phyloP scores from a whole-genome alignment of 92 coral and sea anemone genomes.

The Montipora capitata region DNA sequence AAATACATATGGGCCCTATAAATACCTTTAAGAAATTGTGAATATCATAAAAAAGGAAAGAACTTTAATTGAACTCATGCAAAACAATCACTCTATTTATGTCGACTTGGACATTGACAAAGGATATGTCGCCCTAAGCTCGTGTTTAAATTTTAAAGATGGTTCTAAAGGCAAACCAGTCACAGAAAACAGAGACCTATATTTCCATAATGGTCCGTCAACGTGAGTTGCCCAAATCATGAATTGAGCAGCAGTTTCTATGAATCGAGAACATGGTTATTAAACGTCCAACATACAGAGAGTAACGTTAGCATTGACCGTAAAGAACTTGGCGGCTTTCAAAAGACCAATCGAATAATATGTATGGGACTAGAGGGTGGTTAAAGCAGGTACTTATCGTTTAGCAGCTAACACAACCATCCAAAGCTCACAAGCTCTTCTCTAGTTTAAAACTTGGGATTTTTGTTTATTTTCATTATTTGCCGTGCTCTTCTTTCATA shows the following conservation, averaged over 20 bases:
- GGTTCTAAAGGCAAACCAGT: neutral
- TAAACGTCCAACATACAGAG: no score
- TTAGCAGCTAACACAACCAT: neutral
- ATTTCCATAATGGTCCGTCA: neutral
- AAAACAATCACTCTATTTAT: no score
- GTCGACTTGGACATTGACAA: conserved; percentile 18
- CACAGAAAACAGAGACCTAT: neutral
- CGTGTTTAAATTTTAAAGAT: conserved; percentile 28
- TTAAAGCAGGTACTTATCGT: neutral
- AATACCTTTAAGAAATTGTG: no score
- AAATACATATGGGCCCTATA: neutral
- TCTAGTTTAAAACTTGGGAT: no score
- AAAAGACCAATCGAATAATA: conserved; percentile 11
- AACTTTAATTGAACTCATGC: neutral
- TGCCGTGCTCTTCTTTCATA: no score
- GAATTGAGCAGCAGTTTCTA: neutral
- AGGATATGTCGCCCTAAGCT: neutral
- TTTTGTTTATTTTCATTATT: no score
- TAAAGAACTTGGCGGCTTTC: conserved; percentile 32
- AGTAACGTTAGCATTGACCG: neutral
- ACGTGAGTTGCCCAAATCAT: neutral
- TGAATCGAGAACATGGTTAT: neutral
- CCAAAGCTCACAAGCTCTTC: no score
- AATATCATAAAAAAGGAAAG: neutral
- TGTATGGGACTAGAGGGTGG: neutral